Evolutionary conservation across 2,888 invertebrate genomes (phyloP), one percentile per base, ranked within the genome.

Genomic region (Tiliacea citrago): DNA sequence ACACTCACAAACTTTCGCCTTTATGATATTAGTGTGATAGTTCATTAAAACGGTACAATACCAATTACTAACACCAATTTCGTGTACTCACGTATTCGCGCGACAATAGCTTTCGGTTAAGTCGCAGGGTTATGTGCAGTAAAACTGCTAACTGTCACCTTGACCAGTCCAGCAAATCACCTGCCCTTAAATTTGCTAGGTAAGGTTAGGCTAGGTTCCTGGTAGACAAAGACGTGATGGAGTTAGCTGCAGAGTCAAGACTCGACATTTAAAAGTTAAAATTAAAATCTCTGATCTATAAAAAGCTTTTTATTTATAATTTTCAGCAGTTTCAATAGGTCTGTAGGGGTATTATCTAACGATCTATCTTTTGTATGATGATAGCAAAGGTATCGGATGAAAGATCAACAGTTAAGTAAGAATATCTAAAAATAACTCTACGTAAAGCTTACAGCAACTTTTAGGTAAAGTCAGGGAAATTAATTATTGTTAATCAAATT

Each of bases 351-450:
- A 61, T 18, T 29, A 69, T 49, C 29, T 79, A 18, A 21, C 21
- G 39, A 53, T 53, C 9, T 58, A 49, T 57, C 57, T 21, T 51
- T 69, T 78, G 49, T 42, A 42, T 61, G 12, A 71, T 60, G 45
- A 58, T 24, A 79, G 10, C 13, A 13, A 45, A 61, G 18, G 18
- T 47, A 39, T 53, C 18, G 2, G 35, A 62, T 49, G 2, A 62
- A 45, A 72, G 13, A 61, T 49, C n/a, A 53, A 47, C 61, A 70
- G n/a, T 47, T 53, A 21, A 24, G 10, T 24, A 53, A 58, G 7
- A 29, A 45, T 10, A 49, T 35, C 24, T 79, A n/a, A 29, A 53
- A n/a, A 60, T 47, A 79, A 47, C 13, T n/a, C n/a, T 24, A 29
- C 10, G 13, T 42, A 42, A 42, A 42, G 2, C 10, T 9, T 13